Evolutionary conservation across 2,888 invertebrate species (phyloP), one percentile per base, ranked within the genome.

Genomic region (Parochlus steinenii): DNA sequence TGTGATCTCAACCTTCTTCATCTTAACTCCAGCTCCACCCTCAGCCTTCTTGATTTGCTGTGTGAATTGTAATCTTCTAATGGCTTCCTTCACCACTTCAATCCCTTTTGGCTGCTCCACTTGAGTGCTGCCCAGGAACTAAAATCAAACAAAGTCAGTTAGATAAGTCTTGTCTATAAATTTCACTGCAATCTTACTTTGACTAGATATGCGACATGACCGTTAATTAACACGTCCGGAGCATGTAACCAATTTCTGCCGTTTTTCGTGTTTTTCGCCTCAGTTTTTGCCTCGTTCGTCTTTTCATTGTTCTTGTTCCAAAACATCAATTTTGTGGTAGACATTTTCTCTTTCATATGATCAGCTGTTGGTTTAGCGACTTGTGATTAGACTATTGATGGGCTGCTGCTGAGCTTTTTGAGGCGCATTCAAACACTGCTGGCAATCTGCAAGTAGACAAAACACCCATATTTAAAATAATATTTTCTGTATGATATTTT

Each of bases 91-190:
- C 6, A 97, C 92, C 28, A 95, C 87, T 56, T 95, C 92, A 46
- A 92, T 93, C 44, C 97, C 97, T 64, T 97, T 95, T 16, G 95
- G 85, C 60, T 89, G 83, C 47, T 92, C 89, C 35, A 97, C 97
- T 51, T 83, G 81, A 33, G 86, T 86, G 53, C 83, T 85, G 48
- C 97, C 97, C 57, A 92, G 71, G 69, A 90, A 92, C 81, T 85
- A 64, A 46, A 60, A 56, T 42, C 42, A 40, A 43, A 40, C 20
- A 22, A 38, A 23, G 8, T 24, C n/a, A n/a, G n/a, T n/a, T n/a
- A n/a, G n/a, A n/a, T n/a, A n/a, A n/a, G n/a, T n/a, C n/a, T n/a
- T 22, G 7, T 8, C 10, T 22, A 22, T n/a, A 22, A 22, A 22
- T n/a, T 22, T 22, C 7, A n/a, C n/a, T n/a, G n/a, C 6, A 19